These are phyloP conservation scores for Melinopterus prodromus DNA, from an alignment of 2,888 invertebrate genomes.

Conservation along the genomic window DNA sequence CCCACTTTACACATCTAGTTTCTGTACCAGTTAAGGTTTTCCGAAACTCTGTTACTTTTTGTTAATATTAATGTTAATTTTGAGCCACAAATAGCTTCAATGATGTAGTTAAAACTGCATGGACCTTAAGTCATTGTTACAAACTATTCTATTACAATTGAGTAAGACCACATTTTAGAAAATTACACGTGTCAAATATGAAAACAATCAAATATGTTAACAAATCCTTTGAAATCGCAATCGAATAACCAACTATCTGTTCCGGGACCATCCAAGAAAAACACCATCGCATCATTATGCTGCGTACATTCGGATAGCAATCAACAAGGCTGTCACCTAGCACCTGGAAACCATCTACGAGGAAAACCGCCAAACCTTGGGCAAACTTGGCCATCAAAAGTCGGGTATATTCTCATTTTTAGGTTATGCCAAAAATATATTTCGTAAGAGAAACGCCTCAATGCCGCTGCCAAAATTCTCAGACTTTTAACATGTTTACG, in stretches of 20 bases:
- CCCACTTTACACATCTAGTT: background rate
- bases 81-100: no score
- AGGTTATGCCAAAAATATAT: background rate
- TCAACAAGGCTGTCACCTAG: background rate
- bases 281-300: background rate
- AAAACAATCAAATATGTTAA: background rate
- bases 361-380: background rate
- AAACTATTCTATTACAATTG: no score
- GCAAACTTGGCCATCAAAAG: background rate
- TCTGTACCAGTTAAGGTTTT: background rate
- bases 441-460: background rate
- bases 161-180: background rate
- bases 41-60: no score
- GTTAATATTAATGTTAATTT: no score
- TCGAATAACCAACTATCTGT: background rate
- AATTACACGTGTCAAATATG: background rate
- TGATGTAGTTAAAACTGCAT: background rate
- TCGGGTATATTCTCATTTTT: background rate
- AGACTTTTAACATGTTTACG: background rate
- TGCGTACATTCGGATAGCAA: background rate
- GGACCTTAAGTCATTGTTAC: background rate
- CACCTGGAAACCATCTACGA: background rate
- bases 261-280: background rate
- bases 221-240: background rate
- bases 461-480: background rate